phyloP scores from a whole-genome alignment of 2,113 vertebrate species.

The Vireo altiloquus region DNA sequence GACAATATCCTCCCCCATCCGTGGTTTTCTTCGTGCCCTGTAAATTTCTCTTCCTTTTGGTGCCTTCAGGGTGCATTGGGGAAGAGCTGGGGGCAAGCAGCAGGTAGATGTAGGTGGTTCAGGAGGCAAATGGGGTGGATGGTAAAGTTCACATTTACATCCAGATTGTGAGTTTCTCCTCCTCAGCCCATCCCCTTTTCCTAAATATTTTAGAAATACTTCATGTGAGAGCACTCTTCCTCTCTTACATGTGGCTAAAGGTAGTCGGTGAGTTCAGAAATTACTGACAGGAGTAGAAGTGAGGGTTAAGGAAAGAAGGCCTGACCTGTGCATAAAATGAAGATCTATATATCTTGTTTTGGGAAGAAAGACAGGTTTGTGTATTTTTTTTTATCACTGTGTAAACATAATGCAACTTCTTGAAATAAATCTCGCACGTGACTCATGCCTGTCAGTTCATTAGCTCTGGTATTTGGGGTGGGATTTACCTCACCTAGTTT shows the following conservation, averaged over 20 bases:
- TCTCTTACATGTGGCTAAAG: not conserved
- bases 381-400: not conserved
- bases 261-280: not conserved
- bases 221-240: not conserved
- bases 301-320: not conserved
- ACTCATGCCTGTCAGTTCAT: not conserved
- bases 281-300: not conserved
- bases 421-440: not conserved
- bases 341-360: not conserved
- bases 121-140: not conserved
- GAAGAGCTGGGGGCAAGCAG: not conserved
- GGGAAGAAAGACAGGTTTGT: not conserved
- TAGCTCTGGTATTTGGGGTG: constrained; percentile 24
- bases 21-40: accelerated
- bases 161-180: not conserved
- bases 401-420: constrained; percentile 9
- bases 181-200: not conserved
- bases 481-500: constrained; percentile 18
- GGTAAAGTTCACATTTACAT: not conserved
- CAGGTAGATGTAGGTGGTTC: not conserved
- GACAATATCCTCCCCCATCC: accelerated
- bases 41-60: not conserved
- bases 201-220: not conserved
- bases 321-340: not conserved
- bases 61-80: not conserved